Base-by-base conservation (phyloP, 2,113 vertebrate genomes). In the Corythoichthys haematopterus region DNA sequence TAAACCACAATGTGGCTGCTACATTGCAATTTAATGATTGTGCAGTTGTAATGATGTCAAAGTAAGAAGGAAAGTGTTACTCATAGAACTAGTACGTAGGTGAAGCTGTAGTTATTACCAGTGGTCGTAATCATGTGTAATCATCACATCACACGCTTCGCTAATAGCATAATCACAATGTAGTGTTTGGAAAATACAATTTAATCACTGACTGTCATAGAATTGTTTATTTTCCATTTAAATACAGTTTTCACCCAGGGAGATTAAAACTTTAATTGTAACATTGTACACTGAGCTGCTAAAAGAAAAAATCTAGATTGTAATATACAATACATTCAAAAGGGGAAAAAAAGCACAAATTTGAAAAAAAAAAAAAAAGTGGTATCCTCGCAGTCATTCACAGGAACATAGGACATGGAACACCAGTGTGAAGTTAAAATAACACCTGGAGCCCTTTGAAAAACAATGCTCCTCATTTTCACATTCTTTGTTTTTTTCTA, bases 201-300 rank as follows among this genome's bases (percentile, higher is more conserved):
- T 84, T 82, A 59, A 84, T 69, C 77, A 79, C 71, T 79, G 45
- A 73, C 71, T 55, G 79, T 84, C 75, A 84, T 84, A 86, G 80
- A 86, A 84, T 68, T 76, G 66, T 90, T 88, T 86, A 86, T 89
- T 87, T 79, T 67, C 28, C 77, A 79, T 77, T 81, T 84, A 83
- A 87, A 86, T 83, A 88, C 76, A 74, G 76, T 76, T 83, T 76
- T 82, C 70, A 85, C 57, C 77, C 75, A 69, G 58, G 82, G 84
- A 66, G 79, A 77, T 78, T 79, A 50, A 77, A 85, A 83, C 74
- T 69, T 69, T 76, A 28, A 79, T 79, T 46, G 58, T 82, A 86
- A n/a, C 64, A 53, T 65, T 51, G 47, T n/a, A 52, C 77, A 84
- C 81, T 86, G 84, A 7, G 83, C 84, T 85, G 79, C 83, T 79